A percentile compares a stretch with the other conserved stretches of the same genome.
phyloP scores from a whole-genome alignment of 2,797 vertebrate species.

The Cirrhinus mrigala region DNA sequence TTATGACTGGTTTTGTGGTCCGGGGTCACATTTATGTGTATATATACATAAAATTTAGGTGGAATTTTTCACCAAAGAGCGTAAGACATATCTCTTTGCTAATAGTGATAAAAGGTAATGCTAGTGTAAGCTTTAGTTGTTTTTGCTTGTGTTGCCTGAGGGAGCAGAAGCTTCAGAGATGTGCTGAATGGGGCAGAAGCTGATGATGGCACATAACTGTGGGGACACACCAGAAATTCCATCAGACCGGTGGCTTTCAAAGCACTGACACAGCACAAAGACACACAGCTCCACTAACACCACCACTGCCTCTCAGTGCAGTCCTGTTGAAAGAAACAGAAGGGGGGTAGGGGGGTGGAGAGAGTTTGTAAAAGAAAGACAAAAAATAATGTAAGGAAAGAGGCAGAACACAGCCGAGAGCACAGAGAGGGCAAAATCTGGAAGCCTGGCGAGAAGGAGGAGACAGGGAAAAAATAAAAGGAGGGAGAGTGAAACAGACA shows the following conservation, averaged over 20 bases:
- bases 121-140: slow-evolving; percentile 10
- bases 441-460: slow-evolving; percentile 29
- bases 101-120: background rate
- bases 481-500: slow-evolving; percentile 19
- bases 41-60: background rate
- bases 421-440: slow-evolving; percentile 23
- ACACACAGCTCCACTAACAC: slow-evolving; percentile 35
- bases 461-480: slow-evolving; percentile 24
- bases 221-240: slow-evolving; percentile 46
- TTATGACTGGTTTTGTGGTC: too few species aligned
- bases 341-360: background rate
- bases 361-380: slow-evolving; percentile 15
- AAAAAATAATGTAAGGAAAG: slow-evolving; percentile 32
- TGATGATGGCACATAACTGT: slow-evolving; percentile 32
- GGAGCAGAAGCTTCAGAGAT: background rate
- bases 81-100: background rate
- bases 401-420: slow-evolving; percentile 15
- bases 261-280: slow-evolving; percentile 48
- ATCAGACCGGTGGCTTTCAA: slow-evolving; percentile 50
- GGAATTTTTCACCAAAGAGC: background rate
- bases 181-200: slow-evolving; percentile 26
- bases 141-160: slow-evolving; percentile 3
- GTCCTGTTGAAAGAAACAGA: slow-evolving; percentile 11
- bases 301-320: slow-evolving; percentile 24
- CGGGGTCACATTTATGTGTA: too few species aligned